Base-by-base conservation (phyloP, 37 sponge, comb jelly and placozoan species). In the Haliclona indistincta region DNA sequence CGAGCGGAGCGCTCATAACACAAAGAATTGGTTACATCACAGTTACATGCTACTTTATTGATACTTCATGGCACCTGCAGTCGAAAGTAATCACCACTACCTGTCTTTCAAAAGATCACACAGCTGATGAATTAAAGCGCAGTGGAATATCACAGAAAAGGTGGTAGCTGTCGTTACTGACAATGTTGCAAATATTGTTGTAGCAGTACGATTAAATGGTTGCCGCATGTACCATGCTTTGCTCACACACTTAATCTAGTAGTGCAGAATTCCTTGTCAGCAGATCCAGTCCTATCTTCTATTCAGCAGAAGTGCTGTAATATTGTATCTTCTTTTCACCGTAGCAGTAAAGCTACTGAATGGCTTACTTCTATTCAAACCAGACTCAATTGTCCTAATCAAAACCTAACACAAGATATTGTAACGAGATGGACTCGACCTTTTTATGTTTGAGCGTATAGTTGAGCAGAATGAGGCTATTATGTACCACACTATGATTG, bases 181-280 rank as follows among this genome's bases (percentile, higher is more conserved):
- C 29, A 66, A 28, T 66, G 67, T 37, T 7, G 17, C 19, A 5
- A 66, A 66, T 22, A 66, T 66, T 32, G 26, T 33, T 36, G 67
- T 22, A 36, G 67, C 67, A 32, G 22, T 26, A 13, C 8, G 67
- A 66, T 22, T 66, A 20, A 66, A 32, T 26, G 38, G 38, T 4
- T 66, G 67, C 37, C 13, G 7, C 67, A 66, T 66, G 19, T 66
- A 7, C 43, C 40, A 17, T 66, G 67, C 26, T 32, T 66, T 33
- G 67, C 67, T 39, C 67, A 66, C n/a, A 66, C 67, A n/a, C 67
- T 66, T 40, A 66, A 66, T 20, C 39, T 66, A 22, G 26, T 66
- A 22, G 67, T 66, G 5, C 67, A 66, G 38, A 37, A 32, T 8
- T 32, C 43, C 11, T 32, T 34, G 15, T 17, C 11, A 13, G 7